Base-by-base conservation (phyloP, 2,113 vertebrate genomes). In the Rhinogobius similis region DNA sequence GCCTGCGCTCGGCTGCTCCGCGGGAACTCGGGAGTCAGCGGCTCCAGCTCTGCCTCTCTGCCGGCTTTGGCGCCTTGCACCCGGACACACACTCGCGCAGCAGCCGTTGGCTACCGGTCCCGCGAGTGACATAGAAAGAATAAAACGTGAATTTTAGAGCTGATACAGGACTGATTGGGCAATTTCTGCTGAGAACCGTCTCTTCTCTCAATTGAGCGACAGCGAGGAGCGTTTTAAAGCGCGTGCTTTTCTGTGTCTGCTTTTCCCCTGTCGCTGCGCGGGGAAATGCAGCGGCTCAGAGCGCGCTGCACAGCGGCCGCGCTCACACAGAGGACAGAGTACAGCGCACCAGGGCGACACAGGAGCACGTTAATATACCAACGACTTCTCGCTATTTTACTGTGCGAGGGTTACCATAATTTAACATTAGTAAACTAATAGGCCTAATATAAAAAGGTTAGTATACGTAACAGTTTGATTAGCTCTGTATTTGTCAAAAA, bases 261-360 rank as follows among this genome's bases (percentile, higher is more conserved):
- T 90, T 82, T 90, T 88, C 89, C 89, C 87, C 76, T 73, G 58
- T 61, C 27, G 10, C 18, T 36, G 29, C 27, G 48, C 75, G 76
- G 83, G 87, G 89, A 89, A 89, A 84, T 89, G 87, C 89, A 90
- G 87, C 50, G 6, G 44, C 48, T 4, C 36, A 8, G 0, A 23
- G n/a, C 50, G 11, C 21, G 7, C 10, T 21, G 8, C 4, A 10
- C 18, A 10, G 48, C 48, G 2, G 9, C n/a, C 20, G 20, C n/a
- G 11, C 5, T 46, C 16, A 5, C 7, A 46, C n/a, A n/a, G n/a
- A n/a, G n/a, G n/a, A n/a, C n/a, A n/a, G n/a, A n/a, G n/a, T n/a
- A n/a, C n/a, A n/a, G n/a, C n/a, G n/a, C n/a, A n/a, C n/a, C n/a
- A n/a, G n/a, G n/a, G n/a, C n/a, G n/a, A 46, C 43, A 46, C 43